Evolutionary conservation across 2,113 vertebrate genomes (phyloP), one percentile per base, ranked within the genome.

Genomic region (Lethenteron camtschaticum): DNA sequence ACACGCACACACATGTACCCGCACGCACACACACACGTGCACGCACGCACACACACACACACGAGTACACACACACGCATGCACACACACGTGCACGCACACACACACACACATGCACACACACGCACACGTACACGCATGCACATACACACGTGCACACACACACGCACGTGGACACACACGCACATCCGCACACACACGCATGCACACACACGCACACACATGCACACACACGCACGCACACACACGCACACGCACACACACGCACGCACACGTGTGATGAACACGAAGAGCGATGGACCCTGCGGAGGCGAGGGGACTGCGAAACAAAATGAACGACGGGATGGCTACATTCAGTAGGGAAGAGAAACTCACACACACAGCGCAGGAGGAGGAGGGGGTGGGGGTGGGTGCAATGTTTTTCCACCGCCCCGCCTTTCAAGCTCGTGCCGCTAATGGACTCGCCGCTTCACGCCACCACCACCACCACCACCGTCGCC

Each of bases 1-100:
- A 63, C 59, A 63, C 59, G 16, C 59, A 63, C 16, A 63, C 59
- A 63, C 59, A 63, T 63, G 16, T 63, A 63, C 59, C 12, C 59
- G 16, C 16, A 63, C 3, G 16, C 16, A 3, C 59, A 63, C 59
- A 63, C 59, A 63, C 59, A 63, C 59, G 16, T 63, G 16, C 3
- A 63, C 59, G 16, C 3, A 63, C 3, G 16, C 59, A 63, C 59
- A 63, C 59, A 63, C 16, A 63, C 59, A 63, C 59, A 63, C 16
- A 63, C 59, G 3, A 11, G 10, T 10, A 60, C 58, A 60, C 59
- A 7, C 16, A 63, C 16, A 63, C 16, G 16, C 16, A 60, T 10
- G 16, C 59, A 63, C 59, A 63, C 59, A 63, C 59, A 63, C 59
- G 16, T 63, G 16, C 3, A 63, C 59, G 16, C 3, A 63, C 3